A percentile compares a stretch with the other conserved stretches of the same genome.
Evolutionary conservation across 2,797 vertebrate genomes (phyloP).

Genomic region (Oreortyx pictus): DNA sequence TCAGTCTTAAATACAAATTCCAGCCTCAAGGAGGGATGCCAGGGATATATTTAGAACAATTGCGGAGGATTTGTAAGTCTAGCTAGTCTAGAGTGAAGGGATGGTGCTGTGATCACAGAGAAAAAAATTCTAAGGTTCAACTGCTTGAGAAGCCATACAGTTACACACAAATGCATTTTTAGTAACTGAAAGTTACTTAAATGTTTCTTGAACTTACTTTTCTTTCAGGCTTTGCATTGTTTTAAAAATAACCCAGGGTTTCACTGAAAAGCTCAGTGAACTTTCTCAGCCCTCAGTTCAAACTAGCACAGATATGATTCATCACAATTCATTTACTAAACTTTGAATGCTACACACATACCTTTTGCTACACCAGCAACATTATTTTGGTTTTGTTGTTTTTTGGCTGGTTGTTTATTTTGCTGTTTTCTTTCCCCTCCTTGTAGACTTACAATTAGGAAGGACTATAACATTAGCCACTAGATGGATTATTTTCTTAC

Average conservation of each 20-base stretch:
- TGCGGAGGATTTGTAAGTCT: background rate
- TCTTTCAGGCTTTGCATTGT: background rate
- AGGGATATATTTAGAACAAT: background rate
- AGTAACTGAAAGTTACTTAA: background rate
- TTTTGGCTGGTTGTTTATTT: too few relatives aligned
- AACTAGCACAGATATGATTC: background rate
- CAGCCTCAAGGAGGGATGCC: background rate
- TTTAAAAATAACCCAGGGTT: background rate
- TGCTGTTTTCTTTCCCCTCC: background rate
- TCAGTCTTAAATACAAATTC: conserved; percentile 44
- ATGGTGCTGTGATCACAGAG: background rate
- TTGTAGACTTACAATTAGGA: background rate
- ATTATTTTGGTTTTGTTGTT: background rate
- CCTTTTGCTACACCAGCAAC: background rate
- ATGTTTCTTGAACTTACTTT: background rate
- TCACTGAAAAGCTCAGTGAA: background rate
- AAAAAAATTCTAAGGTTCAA: background rate
- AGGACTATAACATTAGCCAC: background rate
- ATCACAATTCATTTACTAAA: background rate
- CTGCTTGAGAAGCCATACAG: background rate
- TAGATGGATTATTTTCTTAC: background rate
- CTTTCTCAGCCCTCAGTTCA: background rate
- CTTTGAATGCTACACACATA: background rate
- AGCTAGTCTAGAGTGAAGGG: background rate
- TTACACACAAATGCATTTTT: background rate